phyloP scores from a whole-genome alignment of 2,113 vertebrate species.

The Pterocles orientalis region DNA sequence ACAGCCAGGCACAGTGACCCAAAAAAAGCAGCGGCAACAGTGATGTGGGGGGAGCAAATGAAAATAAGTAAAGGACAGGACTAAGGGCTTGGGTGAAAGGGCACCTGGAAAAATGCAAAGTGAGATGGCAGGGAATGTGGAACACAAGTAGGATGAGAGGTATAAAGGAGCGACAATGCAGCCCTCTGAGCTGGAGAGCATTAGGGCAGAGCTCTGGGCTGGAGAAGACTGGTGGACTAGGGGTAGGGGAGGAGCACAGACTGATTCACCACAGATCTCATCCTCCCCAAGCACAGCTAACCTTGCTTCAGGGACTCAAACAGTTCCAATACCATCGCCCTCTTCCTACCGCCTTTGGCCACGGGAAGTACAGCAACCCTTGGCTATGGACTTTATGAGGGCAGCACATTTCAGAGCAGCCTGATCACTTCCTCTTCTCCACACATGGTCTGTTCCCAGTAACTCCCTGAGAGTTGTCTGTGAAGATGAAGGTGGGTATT shows the following conservation, averaged over 20 bases:
- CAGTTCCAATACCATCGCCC: neutral
- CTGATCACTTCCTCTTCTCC: neutral
- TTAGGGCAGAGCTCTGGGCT: neutral
- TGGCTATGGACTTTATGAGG: neutral
- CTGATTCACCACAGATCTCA: neutral
- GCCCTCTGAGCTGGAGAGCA: neutral
- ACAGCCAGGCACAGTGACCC: fast-evolving
- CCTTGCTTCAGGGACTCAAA: neutral
- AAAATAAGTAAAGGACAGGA: neutral
- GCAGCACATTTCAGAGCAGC: neutral
- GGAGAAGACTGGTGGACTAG: neutral
- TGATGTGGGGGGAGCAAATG: neutral
- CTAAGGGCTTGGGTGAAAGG: neutral
- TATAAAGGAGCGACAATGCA: neutral
- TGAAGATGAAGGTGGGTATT: neutral
- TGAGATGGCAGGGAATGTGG: neutral
- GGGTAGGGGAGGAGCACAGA: neutral
- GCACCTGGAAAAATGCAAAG: neutral
- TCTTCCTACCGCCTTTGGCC: neutral
- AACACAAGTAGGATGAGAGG: neutral
- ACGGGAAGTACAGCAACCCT: neutral
- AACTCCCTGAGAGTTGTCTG: neutral
- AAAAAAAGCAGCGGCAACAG: neutral
- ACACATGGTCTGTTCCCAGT: fast-evolving
- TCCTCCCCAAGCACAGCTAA: neutral